Evolutionary conservation across 2,888 invertebrate species (phyloP), one percentile per base, ranked within the genome.

Genomic region (Acholoe squamosa): DNA sequence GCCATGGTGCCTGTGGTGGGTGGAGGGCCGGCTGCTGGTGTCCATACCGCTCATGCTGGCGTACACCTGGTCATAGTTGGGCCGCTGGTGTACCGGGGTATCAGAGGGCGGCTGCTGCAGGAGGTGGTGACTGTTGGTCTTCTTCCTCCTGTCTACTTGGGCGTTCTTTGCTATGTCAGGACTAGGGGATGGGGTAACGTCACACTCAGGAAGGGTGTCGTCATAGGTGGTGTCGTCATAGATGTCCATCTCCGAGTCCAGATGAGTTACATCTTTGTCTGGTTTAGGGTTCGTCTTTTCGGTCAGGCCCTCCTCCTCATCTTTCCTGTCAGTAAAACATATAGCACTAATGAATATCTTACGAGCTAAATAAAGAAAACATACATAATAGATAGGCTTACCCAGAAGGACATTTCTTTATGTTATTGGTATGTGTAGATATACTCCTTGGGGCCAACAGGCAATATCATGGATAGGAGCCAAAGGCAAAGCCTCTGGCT

Each of bases 61-160:
- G 84, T 84, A 84, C 54, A 84, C 84, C 28, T 84, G 51, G 52
- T 84, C 84, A n/a, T 84, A 84, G n/a, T 84, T 84, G 84, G n/a
- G 7, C n/a, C n/a, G n/a, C n/a, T n/a, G n/a, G 14, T 84, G 84
- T 25, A 5, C 77, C 33, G 28, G 5, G 3, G 5, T 31, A 28
- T 7, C 31, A 12, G 33, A 12, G 12, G 33, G 77, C n/a, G n/a
- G n/a, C n/a, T n/a, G n/a, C n/a, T n/a, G n/a, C n/a, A n/a, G n/a
- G n/a, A n/a, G n/a, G 33, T 5, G 5, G 33, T 77, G 84, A 52
- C 28, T 25, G 33, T 80, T 14, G 51, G 7, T 5, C 28, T 84
- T 84, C n/a, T 28, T 5, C 5, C 7, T n/a, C 25, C 25, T 34
- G 84, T 84, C 54, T n/a, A 84, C 84, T n/a, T 84, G 52, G 14